Evolutionary conservation across 2,797 vertebrate species (phyloP), one percentile per base, ranked within the genome.

Genomic region (Streptopelia turtur): DNA sequence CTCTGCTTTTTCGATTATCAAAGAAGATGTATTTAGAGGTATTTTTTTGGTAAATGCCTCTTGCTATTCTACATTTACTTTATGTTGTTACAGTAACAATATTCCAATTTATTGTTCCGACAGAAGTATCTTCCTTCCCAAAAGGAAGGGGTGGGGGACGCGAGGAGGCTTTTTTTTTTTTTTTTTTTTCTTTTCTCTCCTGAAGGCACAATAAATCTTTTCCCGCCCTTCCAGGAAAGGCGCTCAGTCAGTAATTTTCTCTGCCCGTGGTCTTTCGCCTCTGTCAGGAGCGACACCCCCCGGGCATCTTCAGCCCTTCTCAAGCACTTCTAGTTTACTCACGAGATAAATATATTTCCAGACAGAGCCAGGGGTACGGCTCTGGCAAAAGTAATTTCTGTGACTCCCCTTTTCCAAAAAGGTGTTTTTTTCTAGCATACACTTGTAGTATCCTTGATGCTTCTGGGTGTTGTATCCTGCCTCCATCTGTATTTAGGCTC

Each of bases 1-100:
- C 18, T 4, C 0, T 1, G 0, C 0, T 0, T 3, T 9, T 1
- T 1, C 1, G 0, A 1, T 31, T 5, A 1, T 31, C 5, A 2
- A 3, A 4, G 8, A 4, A 5, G 2, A 16, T 5, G 2, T 15
- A 1, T 37, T 45, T 1, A 2, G 27, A 4, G 5, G 2, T 21
- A 25, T 61, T 1, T 1, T 0, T 10, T 1, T 3, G 8, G 0
- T 8, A 18, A 56, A 12, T 2, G 1, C 1, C 0, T 24, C 2
- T 1, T 30, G 0, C 1, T 35, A 1, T 3, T 6, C 16, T 56
- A 13, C 1, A 0, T 23, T 49, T n/a, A 15, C 2, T 41, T 21
- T 13, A 1, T 13, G 1, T 27, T 8, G 1, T 10, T 35, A 3
- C 0, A 1, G 2, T 30, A 13, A 10, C 2, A 14, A 4, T 2